Evolutionary conservation across 2,113 vertebrate genomes (phyloP), one percentile per base, ranked within the genome.

Genomic region (Australoheros scitulus): DNA sequence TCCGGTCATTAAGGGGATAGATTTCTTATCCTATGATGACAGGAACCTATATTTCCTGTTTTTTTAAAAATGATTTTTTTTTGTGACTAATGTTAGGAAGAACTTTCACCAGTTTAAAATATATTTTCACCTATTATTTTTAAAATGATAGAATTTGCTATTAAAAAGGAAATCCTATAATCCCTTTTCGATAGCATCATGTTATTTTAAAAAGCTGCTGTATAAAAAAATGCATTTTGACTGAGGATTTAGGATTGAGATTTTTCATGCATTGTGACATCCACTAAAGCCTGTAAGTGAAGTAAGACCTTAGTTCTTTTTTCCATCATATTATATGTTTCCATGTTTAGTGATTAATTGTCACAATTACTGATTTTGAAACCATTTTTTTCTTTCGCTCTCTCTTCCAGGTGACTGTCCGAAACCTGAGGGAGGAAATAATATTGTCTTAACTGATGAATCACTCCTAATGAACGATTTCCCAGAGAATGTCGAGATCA

Each of bases 351-450:
- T n/a, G 7, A 32, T 52, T 72, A 13, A 32, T 18, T 70, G 65
- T 55, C 26, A 55, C n/a, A 26, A 52, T 32, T 55, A 0, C 17
- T 52, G 26, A 55, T 72, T 72, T 81, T 72, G 2, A 32, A 58
- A 63, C 29, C 58, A 20, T 36, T 61, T 52, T 38, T 59, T 2
- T 1, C 52, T 74, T 32, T 72, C 2, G 79, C 2, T 85, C 6
- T 41, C 68, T 75, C 65, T 36, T 61, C 38, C 79, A 95, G 94
- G 84, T 1, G 15, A 86, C 11, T 96, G 95, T 74, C 58, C 18
- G 1, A 57, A 4, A 60, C 95, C 94, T 41, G 1, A 17, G 1
- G 7, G 0, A 24, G 1, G 0, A 0, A 1, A 0, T 1, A 59
- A 61, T 1, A 9, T 24, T 0, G 4, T 92, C 50, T 29, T 95